Evolutionary conservation across 2,113 vertebrate genomes (phyloP).

Genomic region (Telmatochromis bifrenatus): DNA sequence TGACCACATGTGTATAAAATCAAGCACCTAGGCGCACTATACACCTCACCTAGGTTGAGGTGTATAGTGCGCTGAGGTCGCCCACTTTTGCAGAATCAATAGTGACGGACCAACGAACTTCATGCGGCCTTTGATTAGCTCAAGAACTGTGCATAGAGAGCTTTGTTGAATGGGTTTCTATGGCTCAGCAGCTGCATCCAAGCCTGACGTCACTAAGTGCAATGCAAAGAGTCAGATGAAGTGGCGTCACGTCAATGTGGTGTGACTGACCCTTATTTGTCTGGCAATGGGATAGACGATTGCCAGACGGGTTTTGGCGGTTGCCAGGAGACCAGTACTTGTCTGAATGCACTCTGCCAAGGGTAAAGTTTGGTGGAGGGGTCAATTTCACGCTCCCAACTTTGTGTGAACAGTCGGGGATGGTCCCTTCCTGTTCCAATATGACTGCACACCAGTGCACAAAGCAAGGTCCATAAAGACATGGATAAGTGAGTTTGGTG

Average conservation of each 20-base stretch:
- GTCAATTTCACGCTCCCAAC: not conserved
- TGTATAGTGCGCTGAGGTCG: not conserved
- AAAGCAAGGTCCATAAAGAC: not conserved
- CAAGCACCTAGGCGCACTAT: not conserved
- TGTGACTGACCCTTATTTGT: not conserved
- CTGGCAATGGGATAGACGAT: not conserved
- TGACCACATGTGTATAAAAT: not conserved
- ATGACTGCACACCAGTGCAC: not conserved
- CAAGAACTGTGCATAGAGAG: not conserved
- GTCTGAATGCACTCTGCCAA: not conserved
- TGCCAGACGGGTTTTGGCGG: not conserved
- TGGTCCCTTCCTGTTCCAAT: not conserved
- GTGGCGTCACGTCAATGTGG: accelerated
- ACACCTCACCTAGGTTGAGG: not conserved
- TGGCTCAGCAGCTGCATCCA: not conserved
- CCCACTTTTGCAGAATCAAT: not conserved
- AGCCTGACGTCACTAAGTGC: not conserved
- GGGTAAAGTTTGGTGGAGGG: not conserved
- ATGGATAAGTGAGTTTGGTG: not conserved
- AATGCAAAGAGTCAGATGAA: not conserved
- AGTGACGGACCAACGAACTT: not conserved
- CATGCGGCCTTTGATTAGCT: not conserved
- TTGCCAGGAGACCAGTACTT: not conserved
- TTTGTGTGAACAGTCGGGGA: not conserved
- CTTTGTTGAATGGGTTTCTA: not conserved